Evolutionary conservation across 2,113 vertebrate species (phyloP).

Genomic region (Passer domesticus): DNA sequence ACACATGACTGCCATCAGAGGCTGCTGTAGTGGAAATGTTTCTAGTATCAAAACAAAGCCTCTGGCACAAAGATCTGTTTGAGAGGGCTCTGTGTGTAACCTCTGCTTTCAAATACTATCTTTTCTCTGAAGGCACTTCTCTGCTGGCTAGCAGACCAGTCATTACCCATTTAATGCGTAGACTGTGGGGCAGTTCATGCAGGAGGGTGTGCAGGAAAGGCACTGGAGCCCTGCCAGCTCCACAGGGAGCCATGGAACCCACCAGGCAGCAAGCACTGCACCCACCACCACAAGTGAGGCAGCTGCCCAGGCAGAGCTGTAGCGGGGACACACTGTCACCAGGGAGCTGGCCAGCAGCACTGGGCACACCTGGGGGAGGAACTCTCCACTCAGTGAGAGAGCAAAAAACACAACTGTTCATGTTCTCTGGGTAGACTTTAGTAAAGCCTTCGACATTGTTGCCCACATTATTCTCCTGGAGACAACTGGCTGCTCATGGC

Average conservation of each 20-base stretch:
- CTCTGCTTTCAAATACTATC: slow-evolving; percentile 61
- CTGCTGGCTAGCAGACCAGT: slow-evolving; percentile 52
- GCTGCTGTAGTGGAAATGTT: slow-evolving; percentile 72
- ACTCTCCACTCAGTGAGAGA: background rate
- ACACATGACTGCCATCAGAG: slow-evolving; percentile 64
- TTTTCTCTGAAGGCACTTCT: slow-evolving; percentile 29
- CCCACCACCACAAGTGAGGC: background rate
- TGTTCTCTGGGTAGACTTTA: background rate
- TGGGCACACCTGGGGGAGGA: background rate
- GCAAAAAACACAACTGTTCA: background rate
- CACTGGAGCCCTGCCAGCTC: background rate
- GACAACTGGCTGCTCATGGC: background rate
- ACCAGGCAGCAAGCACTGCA: background rate
- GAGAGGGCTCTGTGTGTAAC: slow-evolving; percentile 27
- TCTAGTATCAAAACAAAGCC: slow-evolving; percentile 68
- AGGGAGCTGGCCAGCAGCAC: background rate
- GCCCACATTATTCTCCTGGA: background rate
- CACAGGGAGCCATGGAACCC: background rate
- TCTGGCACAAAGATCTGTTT: slow-evolving; percentile 66
- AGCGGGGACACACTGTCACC: background rate
- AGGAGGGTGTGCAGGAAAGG: background rate
- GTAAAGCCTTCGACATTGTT: background rate
- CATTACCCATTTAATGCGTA: slow-evolving; percentile 48
- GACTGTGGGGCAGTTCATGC: background rate
- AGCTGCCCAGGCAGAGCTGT: background rate